Conservation (phyloP, 2,888 invertebrate genomes). For the Coenonympha glycerion region DNA sequence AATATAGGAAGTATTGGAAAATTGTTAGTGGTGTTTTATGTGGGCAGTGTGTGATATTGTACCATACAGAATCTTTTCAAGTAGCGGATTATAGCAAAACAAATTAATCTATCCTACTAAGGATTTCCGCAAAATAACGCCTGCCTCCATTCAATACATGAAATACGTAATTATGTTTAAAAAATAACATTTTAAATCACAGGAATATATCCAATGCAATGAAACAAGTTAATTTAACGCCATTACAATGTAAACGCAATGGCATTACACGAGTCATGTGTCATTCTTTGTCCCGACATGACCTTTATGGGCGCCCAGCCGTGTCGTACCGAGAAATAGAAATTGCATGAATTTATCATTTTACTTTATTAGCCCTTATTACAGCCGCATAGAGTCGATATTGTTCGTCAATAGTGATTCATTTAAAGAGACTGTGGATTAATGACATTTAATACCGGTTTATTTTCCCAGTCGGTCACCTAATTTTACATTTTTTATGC, state of each 20-base stretch:
- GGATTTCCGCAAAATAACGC: too few relatives aligned
- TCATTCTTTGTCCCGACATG: conserved; percentile 38
- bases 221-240: conserved; percentile 9
- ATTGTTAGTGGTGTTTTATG: too few relatives aligned
- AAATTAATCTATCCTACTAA: too few relatives aligned
- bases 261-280: conserved; percentile 26
- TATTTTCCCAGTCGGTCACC: neutral
- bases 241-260: conserved; percentile 5
- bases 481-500: neutral
- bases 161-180: too few relatives aligned
- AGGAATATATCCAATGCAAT: neutral
- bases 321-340: conserved; percentile 32
- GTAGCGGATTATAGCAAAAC: too few relatives aligned
- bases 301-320: conserved; percentile 38
- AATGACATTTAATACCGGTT: neutral
- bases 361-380: conserved; percentile 12
- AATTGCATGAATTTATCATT: conserved; percentile 13
- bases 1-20: too few relatives aligned
- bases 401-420: neutral
- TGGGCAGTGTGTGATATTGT: too few relatives aligned
- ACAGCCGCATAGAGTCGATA: neutral
- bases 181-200: too few relatives aligned
- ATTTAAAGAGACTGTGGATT: conserved; percentile 15
- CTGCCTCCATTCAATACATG: too few relatives aligned
- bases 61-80: too few relatives aligned